phyloP scores from a whole-genome alignment of 2,113 vertebrate genomes.

The Saccopteryx leptura region DNA sequence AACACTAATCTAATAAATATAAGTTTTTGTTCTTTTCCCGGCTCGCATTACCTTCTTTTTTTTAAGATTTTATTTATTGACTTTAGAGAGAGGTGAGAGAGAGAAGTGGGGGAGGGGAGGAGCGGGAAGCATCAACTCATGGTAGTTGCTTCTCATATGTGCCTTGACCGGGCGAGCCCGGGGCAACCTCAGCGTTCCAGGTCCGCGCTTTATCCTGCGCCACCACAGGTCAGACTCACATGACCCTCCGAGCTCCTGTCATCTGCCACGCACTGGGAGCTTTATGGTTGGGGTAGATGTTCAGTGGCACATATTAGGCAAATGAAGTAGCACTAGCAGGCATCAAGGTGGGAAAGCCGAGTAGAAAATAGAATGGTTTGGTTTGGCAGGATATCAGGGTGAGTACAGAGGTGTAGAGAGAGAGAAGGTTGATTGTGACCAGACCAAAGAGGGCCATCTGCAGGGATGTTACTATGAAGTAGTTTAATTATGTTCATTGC shows the following conservation, averaged over 20 bases:
- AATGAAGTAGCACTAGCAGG: background rate
- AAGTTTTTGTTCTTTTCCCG: background rate
- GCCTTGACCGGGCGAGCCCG: too few relatives aligned
- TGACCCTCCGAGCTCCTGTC: slow-evolving; percentile 13
- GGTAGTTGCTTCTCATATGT: too few relatives aligned
- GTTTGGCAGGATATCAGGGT: background rate
- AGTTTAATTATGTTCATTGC: slow-evolving; percentile 30
- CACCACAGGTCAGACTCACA: background rate
- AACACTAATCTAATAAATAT: slow-evolving; percentile 2
- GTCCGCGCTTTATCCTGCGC: too few relatives aligned
- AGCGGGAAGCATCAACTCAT: too few relatives aligned
- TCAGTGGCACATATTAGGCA: background rate
- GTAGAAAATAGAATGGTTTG: background rate
- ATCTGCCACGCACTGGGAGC: background rate
- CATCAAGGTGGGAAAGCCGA: background rate
- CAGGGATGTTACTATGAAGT: background rate
- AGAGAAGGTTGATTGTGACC: background rate
- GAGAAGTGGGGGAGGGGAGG: too few relatives aligned
- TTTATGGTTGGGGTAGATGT: background rate
- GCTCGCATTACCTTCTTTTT: background rate
- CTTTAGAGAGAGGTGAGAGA: too few relatives aligned
- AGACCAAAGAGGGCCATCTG: background rate
- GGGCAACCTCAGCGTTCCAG: too few relatives aligned
- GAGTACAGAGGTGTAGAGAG: background rate
- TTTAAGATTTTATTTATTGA: too few relatives aligned